A percentile compares a stretch with the other conserved stretches of the same genome.
These are phyloP conservation scores for Apodemia zela DNA, from an alignment of 2,888 invertebrate genomes.

Conservation along the genomic window DNA sequence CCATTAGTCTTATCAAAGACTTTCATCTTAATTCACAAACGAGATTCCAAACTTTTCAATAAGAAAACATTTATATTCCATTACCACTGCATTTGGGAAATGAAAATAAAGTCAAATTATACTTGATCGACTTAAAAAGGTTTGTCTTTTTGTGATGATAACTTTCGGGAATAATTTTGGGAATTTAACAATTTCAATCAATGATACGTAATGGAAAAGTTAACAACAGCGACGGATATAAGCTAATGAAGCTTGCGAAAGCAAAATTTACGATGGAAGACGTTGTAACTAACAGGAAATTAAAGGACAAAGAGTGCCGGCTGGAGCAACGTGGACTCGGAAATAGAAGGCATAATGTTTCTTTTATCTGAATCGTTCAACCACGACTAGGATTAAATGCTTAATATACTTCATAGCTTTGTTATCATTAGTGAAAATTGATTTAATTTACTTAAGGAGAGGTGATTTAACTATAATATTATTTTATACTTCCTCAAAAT, in stretches of 20 bases:
- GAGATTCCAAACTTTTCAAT: slow-evolving; percentile 59
- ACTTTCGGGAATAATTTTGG: slow-evolving; percentile 56
- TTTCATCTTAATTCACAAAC: slow-evolving; percentile 38
- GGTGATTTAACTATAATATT: no score
- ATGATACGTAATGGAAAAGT: slow-evolving; percentile 76
- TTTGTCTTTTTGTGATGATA: neutral
- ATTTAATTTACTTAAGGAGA: no score
- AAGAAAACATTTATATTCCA: slow-evolving; percentile 68
- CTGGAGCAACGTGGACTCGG: slow-evolving; percentile 68
- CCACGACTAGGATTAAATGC: slow-evolving; percentile 39
- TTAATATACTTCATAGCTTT: slow-evolving; percentile 21
- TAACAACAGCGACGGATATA: slow-evolving; percentile 75
- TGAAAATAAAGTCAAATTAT: slow-evolving; percentile 53
- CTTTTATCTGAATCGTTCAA: slow-evolving; percentile 49
- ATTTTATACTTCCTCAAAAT: no score
- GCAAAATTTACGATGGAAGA: slow-evolving; percentile 70
- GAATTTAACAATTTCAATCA: slow-evolving; percentile 73
- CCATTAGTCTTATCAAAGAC: slow-evolving; percentile 61
- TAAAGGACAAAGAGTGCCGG: slow-evolving; percentile 77
- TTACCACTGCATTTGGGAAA: slow-evolving; percentile 38
- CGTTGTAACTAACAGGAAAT: slow-evolving; percentile 70
- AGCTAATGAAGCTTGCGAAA: slow-evolving; percentile 77
- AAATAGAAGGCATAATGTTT: slow-evolving; percentile 66
- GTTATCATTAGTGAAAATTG: slow-evolving; percentile 10
- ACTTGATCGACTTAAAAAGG: slow-evolving; percentile 47